Evolutionary conservation across 2,797 vertebrate species (phyloP).

Genomic region (Melanotaenia nigrans): DNA sequence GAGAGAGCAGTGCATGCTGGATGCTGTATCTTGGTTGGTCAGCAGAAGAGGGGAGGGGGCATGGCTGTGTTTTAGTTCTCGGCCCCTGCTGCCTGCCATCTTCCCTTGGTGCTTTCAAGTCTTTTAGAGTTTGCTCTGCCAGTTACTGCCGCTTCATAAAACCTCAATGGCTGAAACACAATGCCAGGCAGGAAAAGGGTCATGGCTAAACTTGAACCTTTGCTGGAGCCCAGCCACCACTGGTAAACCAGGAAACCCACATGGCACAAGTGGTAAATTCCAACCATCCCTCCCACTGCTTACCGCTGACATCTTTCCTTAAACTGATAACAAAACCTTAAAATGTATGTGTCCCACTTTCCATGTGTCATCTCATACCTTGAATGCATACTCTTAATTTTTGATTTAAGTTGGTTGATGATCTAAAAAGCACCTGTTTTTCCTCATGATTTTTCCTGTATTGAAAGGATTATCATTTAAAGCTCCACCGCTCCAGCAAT

Average conservation of each 20-base stretch:
- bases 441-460: background rate
- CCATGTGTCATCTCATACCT: background rate
- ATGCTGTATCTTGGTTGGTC: constrained; percentile 58
- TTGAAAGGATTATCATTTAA: background rate
- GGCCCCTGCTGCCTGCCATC: constrained; percentile 73
- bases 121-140: constrained; percentile 74
- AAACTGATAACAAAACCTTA: background rate
- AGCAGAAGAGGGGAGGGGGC: constrained; percentile 58
- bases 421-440: background rate
- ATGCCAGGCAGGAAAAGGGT: constrained; percentile 71
- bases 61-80: constrained; percentile 47
- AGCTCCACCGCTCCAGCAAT: background rate
- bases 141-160: constrained; percentile 84
- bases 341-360: background rate
- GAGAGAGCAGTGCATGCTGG: constrained; percentile 72
- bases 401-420: background rate
- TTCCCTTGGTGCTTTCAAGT: constrained; percentile 70
- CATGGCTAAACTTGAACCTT: constrained; percentile 81
- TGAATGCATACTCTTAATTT: background rate
- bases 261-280: constrained; percentile 48
- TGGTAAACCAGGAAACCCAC: constrained; percentile 48
- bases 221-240: constrained; percentile 63
- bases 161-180: constrained; percentile 78
- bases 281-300: constrained; percentile 23
- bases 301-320: constrained; percentile 34